A percentile compares a stretch with the other conserved stretches of the same genome.
Conservation (phyloP, 2,113 vertebrate species). For the Gasterosteus nipponicus region DNA sequence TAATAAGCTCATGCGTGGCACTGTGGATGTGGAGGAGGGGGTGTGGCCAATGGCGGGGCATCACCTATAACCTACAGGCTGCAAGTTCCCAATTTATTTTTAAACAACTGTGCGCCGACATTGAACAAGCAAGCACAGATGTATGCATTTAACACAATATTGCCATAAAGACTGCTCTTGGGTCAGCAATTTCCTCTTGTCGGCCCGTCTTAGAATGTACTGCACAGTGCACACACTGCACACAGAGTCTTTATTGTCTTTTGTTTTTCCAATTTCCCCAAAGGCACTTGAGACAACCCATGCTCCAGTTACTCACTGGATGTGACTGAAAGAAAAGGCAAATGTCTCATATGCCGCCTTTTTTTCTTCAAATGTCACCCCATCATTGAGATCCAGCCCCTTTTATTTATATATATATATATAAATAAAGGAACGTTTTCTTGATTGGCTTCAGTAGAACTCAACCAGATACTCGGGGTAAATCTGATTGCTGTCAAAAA, state of each 20-base stretch:
- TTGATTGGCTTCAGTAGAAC: slow-evolving; percentile 82
- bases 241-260: slow-evolving; percentile 46
- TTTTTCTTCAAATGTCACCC: background rate
- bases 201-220: background rate
- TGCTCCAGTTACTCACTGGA: slow-evolving; percentile 41
- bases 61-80: slow-evolving; percentile 45
- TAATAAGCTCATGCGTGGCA: slow-evolving; percentile 55
- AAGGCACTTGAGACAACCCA: slow-evolving; percentile 73
- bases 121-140: slow-evolving; percentile 46
- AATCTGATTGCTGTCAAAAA: slow-evolving; percentile 97
- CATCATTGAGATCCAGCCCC: slow-evolving; percentile 11
- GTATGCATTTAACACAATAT: slow-evolving; percentile 34
- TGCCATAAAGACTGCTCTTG: slow-evolving; percentile 17
- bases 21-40: slow-evolving; percentile 32
- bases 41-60: slow-evolving; percentile 19
- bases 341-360: background rate
- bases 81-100: slow-evolving; percentile 38
- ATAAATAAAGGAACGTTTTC: background rate
- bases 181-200: background rate
- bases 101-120: slow-evolving; percentile 43
- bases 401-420: background rate
- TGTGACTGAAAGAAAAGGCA: slow-evolving; percentile 15
- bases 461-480: slow-evolving; percentile 97
- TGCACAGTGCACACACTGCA: slow-evolving; percentile 37
- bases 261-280: slow-evolving; percentile 23